These are phyloP conservation scores for Tanytarsus gracilentus DNA, from an alignment of 2,888 invertebrate species.

Conservation along the genomic window DNA sequence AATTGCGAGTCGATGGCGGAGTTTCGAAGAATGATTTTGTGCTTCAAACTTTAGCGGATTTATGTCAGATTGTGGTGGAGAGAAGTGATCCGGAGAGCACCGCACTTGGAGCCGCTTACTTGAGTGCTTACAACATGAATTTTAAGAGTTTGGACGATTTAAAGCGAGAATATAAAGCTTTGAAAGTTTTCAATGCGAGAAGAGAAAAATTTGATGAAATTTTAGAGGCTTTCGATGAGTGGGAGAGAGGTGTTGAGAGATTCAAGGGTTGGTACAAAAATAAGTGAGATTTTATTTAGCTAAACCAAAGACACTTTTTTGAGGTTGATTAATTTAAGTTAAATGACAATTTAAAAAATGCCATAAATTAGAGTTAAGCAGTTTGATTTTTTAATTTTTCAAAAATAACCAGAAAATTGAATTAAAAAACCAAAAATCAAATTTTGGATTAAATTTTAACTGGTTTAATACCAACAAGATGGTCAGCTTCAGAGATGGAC, in stretches of 20 bases:
- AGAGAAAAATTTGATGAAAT: conserved; percentile 34
- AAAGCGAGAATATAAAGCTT: conserved; percentile 49
- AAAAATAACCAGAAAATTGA: too few species aligned
- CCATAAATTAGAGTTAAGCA: too few species aligned
- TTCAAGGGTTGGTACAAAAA: conserved; percentile 40
- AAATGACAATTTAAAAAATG: too few species aligned
- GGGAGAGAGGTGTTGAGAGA: conserved; percentile 38
- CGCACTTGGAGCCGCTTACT: conserved; percentile 73
- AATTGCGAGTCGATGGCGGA: conserved; percentile 79
- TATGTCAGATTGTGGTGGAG: conserved; percentile 66
- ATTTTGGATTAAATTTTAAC: too few species aligned
- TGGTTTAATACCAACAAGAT: too few species aligned
- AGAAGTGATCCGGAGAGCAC: conserved; percentile 70
- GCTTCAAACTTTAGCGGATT: conserved; percentile 76
- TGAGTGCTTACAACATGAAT: conserved; percentile 39
- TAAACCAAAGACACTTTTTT: too few species aligned
- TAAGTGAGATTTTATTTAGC: too few species aligned
- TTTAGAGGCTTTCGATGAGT: conserved; percentile 35
- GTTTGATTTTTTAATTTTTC: too few species aligned
- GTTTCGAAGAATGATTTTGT: conserved; percentile 91
- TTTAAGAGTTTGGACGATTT: conserved; percentile 47
- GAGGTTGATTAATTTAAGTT: too few species aligned
- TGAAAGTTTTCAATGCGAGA: conserved; percentile 53
- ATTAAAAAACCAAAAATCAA: too few species aligned
- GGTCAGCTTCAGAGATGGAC: too few species aligned